Percentiles rank a stretch among this genome's conserved stretches.
phyloP scores from a whole-genome alignment of 1,140 invertebrate species.

The Agraylea sexmaculata region DNA sequence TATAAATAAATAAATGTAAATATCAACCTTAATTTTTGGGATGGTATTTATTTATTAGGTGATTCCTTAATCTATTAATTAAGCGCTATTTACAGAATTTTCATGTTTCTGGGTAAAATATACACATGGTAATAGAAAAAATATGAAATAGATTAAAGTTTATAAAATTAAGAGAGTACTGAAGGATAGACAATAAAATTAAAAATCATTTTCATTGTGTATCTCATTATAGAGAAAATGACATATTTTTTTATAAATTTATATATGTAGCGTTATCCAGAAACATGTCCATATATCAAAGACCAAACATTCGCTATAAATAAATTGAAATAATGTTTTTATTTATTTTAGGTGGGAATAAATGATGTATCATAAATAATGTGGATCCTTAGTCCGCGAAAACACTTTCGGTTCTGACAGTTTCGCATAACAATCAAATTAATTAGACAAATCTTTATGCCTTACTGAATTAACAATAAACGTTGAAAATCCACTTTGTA shows the following conservation, averaged over 20 bases:
- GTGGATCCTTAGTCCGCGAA: too few relatives aligned
- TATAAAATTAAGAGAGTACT: background rate
- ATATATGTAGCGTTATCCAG: background rate
- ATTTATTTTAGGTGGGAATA: too few relatives aligned
- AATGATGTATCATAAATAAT: too few relatives aligned
- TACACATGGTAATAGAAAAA: background rate
- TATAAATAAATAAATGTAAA: too few relatives aligned
- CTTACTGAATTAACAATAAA: slow-evolving; percentile 21
- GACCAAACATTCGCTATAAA: background rate
- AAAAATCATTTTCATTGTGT: background rate
- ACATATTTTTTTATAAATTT: background rate
- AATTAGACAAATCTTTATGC: slow-evolving; percentile 21
- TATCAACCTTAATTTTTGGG: too few relatives aligned
- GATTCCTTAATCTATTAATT: too few relatives aligned
- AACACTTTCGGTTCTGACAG: too few relatives aligned
- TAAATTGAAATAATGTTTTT: background rate
- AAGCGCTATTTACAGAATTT: too few relatives aligned
- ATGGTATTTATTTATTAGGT: too few relatives aligned
- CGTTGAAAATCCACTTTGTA: slow-evolving; percentile 17
- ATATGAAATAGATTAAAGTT: background rate
- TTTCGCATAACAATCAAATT: slow-evolving; percentile 20
- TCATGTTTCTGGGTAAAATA: background rate
- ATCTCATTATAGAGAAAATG: background rate
- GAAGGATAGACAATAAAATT: background rate
- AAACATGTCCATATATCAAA: background rate